phyloP scores from a whole-genome alignment of 2,888 invertebrate genomes.

The Drosophila diplacantha region DNA sequence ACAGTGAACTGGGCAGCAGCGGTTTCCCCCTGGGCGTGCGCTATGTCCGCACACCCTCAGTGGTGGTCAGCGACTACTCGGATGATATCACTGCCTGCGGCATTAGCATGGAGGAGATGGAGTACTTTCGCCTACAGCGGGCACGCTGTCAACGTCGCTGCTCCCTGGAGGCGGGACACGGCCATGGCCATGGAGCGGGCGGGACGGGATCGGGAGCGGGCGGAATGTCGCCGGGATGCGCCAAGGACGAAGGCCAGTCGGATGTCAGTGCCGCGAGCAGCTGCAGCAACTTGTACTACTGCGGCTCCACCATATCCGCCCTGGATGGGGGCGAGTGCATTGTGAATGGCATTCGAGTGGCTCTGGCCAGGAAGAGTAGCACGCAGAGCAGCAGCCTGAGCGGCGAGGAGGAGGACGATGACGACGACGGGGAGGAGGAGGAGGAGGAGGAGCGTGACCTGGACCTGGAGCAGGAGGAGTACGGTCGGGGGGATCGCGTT shows the following conservation, averaged over 20 bases:
- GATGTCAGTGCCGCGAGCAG: constrained; percentile 81
- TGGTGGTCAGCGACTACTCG: constrained; percentile 92
- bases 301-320: constrained; percentile 80
- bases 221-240: constrained; percentile 33
- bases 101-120: constrained; percentile 81
- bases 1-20: constrained; percentile 77
- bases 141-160: constrained; percentile 74
- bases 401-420: constrained; percentile 78
- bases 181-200: constrained; percentile 22
- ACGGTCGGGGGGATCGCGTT: constrained; percentile 22
- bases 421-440: constrained; percentile 43
- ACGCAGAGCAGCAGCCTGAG: constrained; percentile 77
- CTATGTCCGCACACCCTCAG: constrained; percentile 89
- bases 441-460: constrained; percentile 53
- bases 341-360: constrained; percentile 79
- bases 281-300: constrained; percentile 81
- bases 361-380: constrained; percentile 82
- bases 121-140: constrained; percentile 80
- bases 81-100: constrained; percentile 82
- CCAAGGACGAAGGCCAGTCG: constrained; percentile 75
- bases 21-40: constrained; percentile 78
- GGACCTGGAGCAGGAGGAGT: constrained; percentile 40
- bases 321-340: constrained; percentile 79
- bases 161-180: constrained; percentile 70
- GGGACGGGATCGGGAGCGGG: constrained; percentile 41